A percentile compares a stretch with the other conserved stretches of the same genome.
Conservation (phyloP, 37 sponge, comb jelly and placozoan genomes). For the Diacarnus erythraeanus region DNA sequence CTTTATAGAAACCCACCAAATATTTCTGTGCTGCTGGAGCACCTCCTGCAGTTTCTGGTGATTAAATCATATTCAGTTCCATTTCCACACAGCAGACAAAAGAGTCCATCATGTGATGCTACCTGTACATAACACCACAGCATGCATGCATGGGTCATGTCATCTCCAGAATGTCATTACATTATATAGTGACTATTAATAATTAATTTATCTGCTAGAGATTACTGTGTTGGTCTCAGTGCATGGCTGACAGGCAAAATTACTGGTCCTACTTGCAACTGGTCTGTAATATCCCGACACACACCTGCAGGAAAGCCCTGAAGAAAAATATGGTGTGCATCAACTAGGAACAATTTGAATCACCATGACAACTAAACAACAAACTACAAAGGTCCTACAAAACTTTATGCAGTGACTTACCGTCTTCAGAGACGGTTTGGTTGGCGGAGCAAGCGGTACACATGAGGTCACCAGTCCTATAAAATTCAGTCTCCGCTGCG, state of each 20-base stretch:
- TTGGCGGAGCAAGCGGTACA: neutral
- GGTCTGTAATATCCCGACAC: neutral
- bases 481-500: neutral
- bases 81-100: slow-evolving; percentile 36
- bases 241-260: neutral
- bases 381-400: neutral
- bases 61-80: neutral
- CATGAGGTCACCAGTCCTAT: neutral
- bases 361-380: neutral
- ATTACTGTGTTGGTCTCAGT: neutral
- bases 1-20: neutral
- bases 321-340: neutral
- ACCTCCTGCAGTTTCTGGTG: slow-evolving; percentile 15
- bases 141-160: too few relatives aligned
- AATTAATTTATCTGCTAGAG: too few relatives aligned
- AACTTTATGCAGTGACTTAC: neutral
- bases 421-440: neutral
- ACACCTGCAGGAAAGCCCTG: neutral
- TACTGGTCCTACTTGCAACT: neutral
- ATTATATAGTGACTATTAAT: too few relatives aligned
- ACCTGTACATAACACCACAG: slow-evolving; percentile 32
- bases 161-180: too few relatives aligned
- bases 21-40: neutral
- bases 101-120: slow-evolving; percentile 26
- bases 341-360: neutral